Conservation (phyloP, 2,888 invertebrate species). For the Tubulanus polymorphus region DNA sequence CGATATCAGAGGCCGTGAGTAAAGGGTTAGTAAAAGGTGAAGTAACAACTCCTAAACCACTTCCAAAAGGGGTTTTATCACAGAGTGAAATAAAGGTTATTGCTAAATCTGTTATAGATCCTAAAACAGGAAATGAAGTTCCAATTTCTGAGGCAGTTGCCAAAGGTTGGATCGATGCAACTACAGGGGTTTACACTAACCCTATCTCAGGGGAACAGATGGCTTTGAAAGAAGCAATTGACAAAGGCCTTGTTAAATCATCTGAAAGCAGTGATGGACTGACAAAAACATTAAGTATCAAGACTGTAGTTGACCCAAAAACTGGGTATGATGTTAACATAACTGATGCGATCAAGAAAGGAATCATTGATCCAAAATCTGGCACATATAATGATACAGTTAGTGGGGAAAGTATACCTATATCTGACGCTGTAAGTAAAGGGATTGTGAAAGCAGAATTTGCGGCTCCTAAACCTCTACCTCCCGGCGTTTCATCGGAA, state of each 20-base stretch:
- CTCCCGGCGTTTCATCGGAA: conserved; percentile 11
- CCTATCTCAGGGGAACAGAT: conserved; percentile 74
- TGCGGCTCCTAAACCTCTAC: conserved; percentile 7
- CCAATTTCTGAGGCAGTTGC: conserved; percentile 89
- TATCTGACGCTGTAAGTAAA: conserved; percentile 35
- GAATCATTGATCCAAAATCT: conserved; percentile 68
- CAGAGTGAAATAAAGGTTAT: too few species aligned
- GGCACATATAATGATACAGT: conserved; percentile 25
- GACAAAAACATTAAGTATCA: conserved; percentile 15
- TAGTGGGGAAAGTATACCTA: conserved; percentile 1
- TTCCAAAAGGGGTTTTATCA: too few species aligned
- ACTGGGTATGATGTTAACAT: conserved; percentile 85
- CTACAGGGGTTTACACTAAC: conserved; percentile 57
- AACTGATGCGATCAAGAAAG: conserved; percentile 82
- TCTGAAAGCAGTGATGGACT: too few species aligned
- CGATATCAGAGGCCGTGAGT: conserved; percentile 20
- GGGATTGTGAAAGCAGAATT: conserved; percentile 62
- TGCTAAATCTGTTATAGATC: conserved; percentile 63
- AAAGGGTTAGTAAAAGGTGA: too few species aligned
- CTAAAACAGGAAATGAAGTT: conserved; percentile 64
- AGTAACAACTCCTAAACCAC: too few species aligned
- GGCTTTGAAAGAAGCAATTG: conserved; percentile 76
- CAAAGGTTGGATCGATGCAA: conserved; percentile 83
- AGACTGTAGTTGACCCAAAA: conserved; percentile 60
- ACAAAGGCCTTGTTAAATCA: conserved; percentile 66